A percentile compares a stretch with the other conserved stretches of the same genome.
These are phyloP conservation scores for Vanessa cardui DNA, from an alignment of 2,888 invertebrate species.

Conservation along the genomic window DNA sequence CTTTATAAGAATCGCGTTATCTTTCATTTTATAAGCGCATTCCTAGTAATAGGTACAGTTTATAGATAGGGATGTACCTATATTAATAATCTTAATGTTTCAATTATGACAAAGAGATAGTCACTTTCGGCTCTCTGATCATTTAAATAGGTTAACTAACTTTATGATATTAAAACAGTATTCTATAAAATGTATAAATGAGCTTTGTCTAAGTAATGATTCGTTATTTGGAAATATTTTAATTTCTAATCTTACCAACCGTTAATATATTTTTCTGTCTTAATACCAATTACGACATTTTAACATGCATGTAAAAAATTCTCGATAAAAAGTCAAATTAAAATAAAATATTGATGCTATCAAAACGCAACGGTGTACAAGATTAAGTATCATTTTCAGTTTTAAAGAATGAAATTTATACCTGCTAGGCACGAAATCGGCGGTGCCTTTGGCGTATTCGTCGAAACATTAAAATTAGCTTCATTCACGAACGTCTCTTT, in stretches of 20 bases:
- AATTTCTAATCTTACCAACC: not conserved
- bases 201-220: not conserved
- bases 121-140: not conserved
- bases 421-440: slow-evolving; percentile 24
- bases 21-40: slow-evolving; percentile 7
- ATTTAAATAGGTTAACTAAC: too few relatives aligned
- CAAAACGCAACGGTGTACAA: slow-evolving; percentile 7
- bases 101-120: not conserved
- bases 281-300: not conserved
- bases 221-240: not conserved
- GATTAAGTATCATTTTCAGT: slow-evolving; percentile 11
- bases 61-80: not conserved
- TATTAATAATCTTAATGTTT: too few relatives aligned
- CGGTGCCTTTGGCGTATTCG: slow-evolving; percentile 16
- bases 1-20: slow-evolving; percentile 19
- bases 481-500: not conserved
- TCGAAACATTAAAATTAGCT: slow-evolving; percentile 14
- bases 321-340: not conserved
- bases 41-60: slow-evolving; percentile 19
- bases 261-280: too few relatives aligned
- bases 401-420: slow-evolving; percentile 30
- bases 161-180: too few relatives aligned
- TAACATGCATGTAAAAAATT: not conserved
- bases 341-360: slow-evolving; percentile 7
- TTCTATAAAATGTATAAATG: too few relatives aligned